phyloP scores from a whole-genome alignment of 2,797 vertebrate species.

The Acanthurus lineatus region DNA sequence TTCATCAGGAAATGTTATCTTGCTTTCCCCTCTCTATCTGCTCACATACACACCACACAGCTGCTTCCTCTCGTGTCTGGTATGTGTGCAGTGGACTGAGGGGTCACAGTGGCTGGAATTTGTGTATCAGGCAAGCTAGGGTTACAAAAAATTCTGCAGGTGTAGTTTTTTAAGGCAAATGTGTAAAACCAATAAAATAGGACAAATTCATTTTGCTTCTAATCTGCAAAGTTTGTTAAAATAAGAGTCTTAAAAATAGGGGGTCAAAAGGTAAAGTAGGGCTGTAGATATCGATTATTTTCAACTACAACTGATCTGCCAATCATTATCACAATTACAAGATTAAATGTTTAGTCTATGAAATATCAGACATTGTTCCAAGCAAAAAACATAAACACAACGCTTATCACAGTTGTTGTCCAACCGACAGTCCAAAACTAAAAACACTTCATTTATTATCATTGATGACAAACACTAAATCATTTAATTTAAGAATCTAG shows the following conservation, averaged over 20 bases:
- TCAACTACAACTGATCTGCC: too few species aligned
- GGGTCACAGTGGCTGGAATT: background rate
- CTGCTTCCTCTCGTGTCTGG: conserved; percentile 72
- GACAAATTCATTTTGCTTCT: background rate
- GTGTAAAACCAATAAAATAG: background rate
- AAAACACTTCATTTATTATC: too few species aligned
- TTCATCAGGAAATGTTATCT: conserved; percentile 70
- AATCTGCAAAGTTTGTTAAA: background rate
- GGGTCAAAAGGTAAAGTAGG: background rate
- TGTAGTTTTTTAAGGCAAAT: background rate
- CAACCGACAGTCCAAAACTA: too few species aligned
- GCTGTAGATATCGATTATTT: too few species aligned
- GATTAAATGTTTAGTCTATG: too few species aligned
- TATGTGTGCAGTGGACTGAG: conserved; percentile 24
- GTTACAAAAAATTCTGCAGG: background rate
- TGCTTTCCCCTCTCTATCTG: conserved; percentile 57
- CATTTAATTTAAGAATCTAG: too few species aligned
- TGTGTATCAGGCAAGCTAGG: background rate
- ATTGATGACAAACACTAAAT: too few species aligned
- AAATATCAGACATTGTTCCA: too few species aligned
- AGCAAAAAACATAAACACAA: too few species aligned
- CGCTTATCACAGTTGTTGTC: too few species aligned
- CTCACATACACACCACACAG: conserved; percentile 55
- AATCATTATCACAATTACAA: too few species aligned
- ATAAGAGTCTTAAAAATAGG: background rate